Evolutionary conservation across 2,888 invertebrate species (phyloP).

Genomic region (Terebella lapidaria): DNA sequence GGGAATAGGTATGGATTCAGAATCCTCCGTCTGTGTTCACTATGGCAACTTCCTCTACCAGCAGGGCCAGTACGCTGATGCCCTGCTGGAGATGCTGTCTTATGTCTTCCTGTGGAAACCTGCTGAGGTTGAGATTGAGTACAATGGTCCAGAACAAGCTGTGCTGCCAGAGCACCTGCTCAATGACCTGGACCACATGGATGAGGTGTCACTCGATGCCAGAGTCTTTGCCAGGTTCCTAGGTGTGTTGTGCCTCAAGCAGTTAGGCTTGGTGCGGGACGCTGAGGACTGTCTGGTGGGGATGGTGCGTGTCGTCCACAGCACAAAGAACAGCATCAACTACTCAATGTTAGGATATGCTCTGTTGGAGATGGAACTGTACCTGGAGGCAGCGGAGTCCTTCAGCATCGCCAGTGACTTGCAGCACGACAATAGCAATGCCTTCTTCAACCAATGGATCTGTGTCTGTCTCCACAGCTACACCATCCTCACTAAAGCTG

Average conservation of each 20-base stretch:
- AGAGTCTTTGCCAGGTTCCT: constrained; percentile 40
- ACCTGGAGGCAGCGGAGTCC: constrained; percentile 41
- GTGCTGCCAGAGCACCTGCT: constrained; percentile 47
- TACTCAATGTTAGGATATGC: constrained; percentile 47
- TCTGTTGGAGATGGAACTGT: constrained; percentile 44
- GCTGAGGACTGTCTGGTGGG: constrained; percentile 38
- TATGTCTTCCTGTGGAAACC: constrained; percentile 17
- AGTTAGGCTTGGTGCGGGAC: constrained; percentile 31
- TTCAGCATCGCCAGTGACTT: constrained; percentile 36
- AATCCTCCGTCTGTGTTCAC: constrained; percentile 39
- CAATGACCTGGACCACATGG: constrained; percentile 46
- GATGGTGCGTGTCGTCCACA: constrained; percentile 33
- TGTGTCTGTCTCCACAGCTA: constrained; percentile 30
- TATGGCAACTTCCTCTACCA: constrained; percentile 49
- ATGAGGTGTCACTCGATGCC: constrained; percentile 44
- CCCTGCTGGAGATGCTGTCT: constrained; percentile 38
- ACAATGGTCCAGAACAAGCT: constrained; percentile 45
- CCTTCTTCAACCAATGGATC: constrained; percentile 42
- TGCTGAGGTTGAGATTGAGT: constrained; percentile 10
- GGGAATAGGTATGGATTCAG: constrained; percentile 35
- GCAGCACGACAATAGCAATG: constrained; percentile 39
- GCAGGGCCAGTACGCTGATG: constrained; percentile 43
- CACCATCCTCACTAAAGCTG: constrained; percentile 3
- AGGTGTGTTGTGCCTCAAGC: constrained; percentile 44
- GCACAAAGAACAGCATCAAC: constrained; percentile 14